Evolutionary conservation across 1,140 invertebrate genomes (phyloP), one percentile per base, ranked within the genome.

Genomic region (Sitobion miscanthi): DNA sequence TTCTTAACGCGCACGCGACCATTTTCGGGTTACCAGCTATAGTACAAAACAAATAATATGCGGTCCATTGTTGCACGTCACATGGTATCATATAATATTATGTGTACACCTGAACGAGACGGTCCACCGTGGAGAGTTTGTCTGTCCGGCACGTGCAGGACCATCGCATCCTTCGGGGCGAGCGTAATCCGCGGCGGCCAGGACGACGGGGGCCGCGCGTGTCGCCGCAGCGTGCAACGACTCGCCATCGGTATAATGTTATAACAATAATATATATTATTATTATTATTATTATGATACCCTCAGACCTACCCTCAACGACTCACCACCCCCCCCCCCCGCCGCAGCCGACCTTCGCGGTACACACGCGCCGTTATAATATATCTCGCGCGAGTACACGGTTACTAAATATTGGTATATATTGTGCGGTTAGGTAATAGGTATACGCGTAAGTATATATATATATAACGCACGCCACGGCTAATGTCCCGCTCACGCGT

Each of bases 261-360:
- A 77, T 77, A n/a, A 17, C 5, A 30, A 17, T 77, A 38, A 38
- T 38, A 38, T 38, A 38, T 38, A 38, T 38, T 38, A 38, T 38
- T 38, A 77, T n/a, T 69, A n/a, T 69, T 69, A 69, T 77, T 77
- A 77, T n/a, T n/a, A n/a, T 77, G n/a, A 77, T n/a, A 77, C 62
- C 30, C 62, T n/a, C 4, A 77, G 7, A 77, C 62, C 62, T n/a
- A 77, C n/a, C 14, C 9, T 4, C 4, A 11, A n/a, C 30, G 5
- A 69, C 30, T n/a, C 30, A 23, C 11, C 62, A 11, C 30, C 62
- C 30, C 11, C 23, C 2, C 25, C 25, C 25, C 5, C 20, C 8
- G 25, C 57, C 45, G 45, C 7, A 9, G 2, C 1, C 9, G 9
- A 3, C 11, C 62, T 14, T 17, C 3, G 1, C 49, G 6, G 30